These are phyloP conservation scores for Amazonetta brasiliensis DNA, from an alignment of 2,797 vertebrate species.

Conservation along the genomic window DNA sequence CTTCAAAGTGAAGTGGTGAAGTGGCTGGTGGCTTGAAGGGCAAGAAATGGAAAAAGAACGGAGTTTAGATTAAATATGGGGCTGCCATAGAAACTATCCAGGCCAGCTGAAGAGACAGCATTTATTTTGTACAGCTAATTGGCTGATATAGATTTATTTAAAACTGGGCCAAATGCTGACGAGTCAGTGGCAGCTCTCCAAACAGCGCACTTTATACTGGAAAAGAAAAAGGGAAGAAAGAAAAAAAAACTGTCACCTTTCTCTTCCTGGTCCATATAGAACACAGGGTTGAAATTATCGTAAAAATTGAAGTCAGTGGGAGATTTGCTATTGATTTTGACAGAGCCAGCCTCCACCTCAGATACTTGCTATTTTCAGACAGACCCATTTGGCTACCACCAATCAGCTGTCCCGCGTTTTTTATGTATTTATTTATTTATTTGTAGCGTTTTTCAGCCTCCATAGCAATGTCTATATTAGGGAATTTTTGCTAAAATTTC, in stretches of 20 bases:
- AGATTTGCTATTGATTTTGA: neutral
- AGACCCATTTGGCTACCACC: neutral
- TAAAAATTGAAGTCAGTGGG: neutral
- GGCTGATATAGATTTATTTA: neutral
- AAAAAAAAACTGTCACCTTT: neutral
- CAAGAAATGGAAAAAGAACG: constrained; percentile 17
- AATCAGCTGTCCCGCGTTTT: neutral
- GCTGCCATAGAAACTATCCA: constrained; percentile 37
- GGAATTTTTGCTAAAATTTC: neutral
- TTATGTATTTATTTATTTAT: no score
- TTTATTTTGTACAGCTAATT: constrained; percentile 34
- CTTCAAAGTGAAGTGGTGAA: constrained; percentile 27
- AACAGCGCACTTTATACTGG: neutral
- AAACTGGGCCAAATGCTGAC: neutral
- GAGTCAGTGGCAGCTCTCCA: neutral
- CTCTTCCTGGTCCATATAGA: neutral
- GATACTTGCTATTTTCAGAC: constrained; percentile 25
- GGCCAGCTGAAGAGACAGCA: neutral
- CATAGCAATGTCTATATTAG: neutral
- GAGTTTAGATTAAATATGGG: constrained; percentile 2
- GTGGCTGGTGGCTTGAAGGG: neutral
- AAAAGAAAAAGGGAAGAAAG: neutral
- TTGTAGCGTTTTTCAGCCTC: neutral
- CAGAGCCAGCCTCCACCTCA: neutral
- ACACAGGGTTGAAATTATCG: neutral